Percentiles rank a stretch among this genome's conserved stretches.
These are phyloP conservation scores for Sebastes cheni DNA, from an alignment of 2,797 vertebrate genomes.

Conservation along the genomic window DNA sequence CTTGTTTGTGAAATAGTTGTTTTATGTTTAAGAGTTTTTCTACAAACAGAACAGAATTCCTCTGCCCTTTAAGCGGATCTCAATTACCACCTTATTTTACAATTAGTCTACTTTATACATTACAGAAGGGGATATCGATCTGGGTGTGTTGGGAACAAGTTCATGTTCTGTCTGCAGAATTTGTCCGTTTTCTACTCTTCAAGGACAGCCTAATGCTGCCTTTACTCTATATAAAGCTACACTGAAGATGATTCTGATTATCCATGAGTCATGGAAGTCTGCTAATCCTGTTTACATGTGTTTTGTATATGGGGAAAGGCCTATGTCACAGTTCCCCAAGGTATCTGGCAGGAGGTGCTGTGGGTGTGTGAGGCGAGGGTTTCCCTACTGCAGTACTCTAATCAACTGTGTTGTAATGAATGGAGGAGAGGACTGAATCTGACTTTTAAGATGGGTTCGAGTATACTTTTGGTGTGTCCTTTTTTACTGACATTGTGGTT, in stretches of 20 bases:
- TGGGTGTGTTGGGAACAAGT: neutral
- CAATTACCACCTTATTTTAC: neutral
- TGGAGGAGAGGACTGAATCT: neutral
- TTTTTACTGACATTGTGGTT: neutral
- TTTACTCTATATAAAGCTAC: neutral
- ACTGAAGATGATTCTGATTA: slow-evolving; percentile 1
- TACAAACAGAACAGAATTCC: neutral
- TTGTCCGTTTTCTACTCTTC: neutral
- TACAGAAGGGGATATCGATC: slow-evolving; percentile 6
- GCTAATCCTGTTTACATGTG: slow-evolving; percentile 8
- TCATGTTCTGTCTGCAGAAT: slow-evolving; percentile 8
- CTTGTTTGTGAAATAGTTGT: slow-evolving; percentile 4
- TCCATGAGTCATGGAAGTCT: slow-evolving; percentile 1
- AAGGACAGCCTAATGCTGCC: neutral
- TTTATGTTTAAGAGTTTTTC: neutral
- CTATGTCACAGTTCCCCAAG: neutral
- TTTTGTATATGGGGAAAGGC: slow-evolving; percentile 4
- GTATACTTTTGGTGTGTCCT: neutral
- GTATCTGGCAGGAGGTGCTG: neutral
- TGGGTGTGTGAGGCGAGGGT: neutral
- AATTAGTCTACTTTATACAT: neutral
- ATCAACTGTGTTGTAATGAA: neutral
- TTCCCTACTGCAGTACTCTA: neutral
- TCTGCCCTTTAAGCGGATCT: neutral
- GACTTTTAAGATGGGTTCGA: neutral